Conservation (phyloP, 2,797 vertebrate species). For the Staurois parvus region DNA sequence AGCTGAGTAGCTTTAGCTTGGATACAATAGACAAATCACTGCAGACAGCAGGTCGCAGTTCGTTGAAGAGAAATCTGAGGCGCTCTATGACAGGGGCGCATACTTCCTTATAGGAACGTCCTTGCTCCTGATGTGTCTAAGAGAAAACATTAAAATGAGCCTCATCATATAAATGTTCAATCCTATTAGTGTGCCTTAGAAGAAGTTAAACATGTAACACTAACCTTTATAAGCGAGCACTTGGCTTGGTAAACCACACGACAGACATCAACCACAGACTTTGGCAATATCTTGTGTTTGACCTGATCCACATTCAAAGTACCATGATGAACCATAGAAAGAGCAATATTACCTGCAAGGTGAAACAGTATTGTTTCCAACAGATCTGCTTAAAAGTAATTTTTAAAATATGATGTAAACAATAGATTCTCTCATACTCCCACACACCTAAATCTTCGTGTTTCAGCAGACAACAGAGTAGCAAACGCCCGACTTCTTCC, state of each 20-base stretch:
- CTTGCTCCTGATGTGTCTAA: conserved; percentile 98
- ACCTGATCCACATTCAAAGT: conserved; percentile 92
- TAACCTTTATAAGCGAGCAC: conserved; percentile 97
- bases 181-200: no score
- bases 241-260: conserved; percentile 98
- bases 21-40: conserved; percentile 95
- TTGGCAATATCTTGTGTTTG: conserved; percentile 92
- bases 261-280: conserved; percentile 96
- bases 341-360: conserved; percentile 87
- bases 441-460: conserved; percentile 95
- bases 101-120: conserved; percentile 98
- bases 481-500: conserved; percentile 95
- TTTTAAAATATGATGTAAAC: neutral
- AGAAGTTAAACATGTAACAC: neutral
- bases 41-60: conserved; percentile 93
- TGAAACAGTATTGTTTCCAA: neutral
- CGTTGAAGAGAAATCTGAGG: conserved; percentile 95
- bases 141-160: conserved; percentile 50
- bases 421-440: neutral
- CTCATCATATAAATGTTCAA: neutral
- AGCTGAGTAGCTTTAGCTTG: conserved; percentile 92
- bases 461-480: conserved; percentile 96
- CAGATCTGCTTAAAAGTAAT: neutral
- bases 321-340: conserved; percentile 92
- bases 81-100: conserved; percentile 97